Evolutionary conservation across 2,113 vertebrate species (phyloP), one percentile per base, ranked within the genome.

Genomic region (Callopanchax toddi): DNA sequence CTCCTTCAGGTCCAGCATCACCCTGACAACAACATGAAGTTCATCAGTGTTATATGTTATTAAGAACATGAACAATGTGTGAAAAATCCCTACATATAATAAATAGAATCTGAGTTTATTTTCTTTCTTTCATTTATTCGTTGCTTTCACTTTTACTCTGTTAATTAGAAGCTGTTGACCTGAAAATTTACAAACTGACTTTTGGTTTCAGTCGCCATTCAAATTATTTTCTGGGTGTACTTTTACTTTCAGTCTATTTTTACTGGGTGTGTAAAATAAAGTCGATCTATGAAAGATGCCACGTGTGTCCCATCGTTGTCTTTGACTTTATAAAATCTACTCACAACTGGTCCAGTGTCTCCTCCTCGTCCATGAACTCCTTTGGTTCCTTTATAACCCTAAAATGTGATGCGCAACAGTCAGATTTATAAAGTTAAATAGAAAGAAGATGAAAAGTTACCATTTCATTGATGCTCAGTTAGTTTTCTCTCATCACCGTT

Each of bases 331-430:
- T 2, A 5, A 22, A 6, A 53, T 40, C 7, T 1, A 71, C 89
- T 87, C 64, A 94, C 92, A 70, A 83, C 88, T 40, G 87, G 83
- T 2, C 93, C 93, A 0, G 86, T 21, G 54, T 93, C 91, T 59
- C 93, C 93, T 78, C 85, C 53, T 82, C 85, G 79, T 77, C 93
- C 93, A 40, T 20, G 73, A 49, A 89, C 91, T 0, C 93, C 93
- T 89, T 92, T 94, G 60, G 81, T 82, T 67, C 93, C 93, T 84
- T 88, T 92, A 62, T 92, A 92, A 17, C 93, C 93, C 92, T 94
- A 22, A 60, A 72, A 75, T 51, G 20, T 56, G 25, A 44, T n/a
- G n/a, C n/a, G n/a, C n/a, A n/a, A n/a, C n/a, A n/a, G n/a, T n/a
- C n/a, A n/a, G n/a, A n/a, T n/a, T n/a, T n/a, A n/a, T n/a, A n/a